Base-by-base conservation (phyloP, 2,888 invertebrate species). In the Halictus quadricinctus region DNA sequence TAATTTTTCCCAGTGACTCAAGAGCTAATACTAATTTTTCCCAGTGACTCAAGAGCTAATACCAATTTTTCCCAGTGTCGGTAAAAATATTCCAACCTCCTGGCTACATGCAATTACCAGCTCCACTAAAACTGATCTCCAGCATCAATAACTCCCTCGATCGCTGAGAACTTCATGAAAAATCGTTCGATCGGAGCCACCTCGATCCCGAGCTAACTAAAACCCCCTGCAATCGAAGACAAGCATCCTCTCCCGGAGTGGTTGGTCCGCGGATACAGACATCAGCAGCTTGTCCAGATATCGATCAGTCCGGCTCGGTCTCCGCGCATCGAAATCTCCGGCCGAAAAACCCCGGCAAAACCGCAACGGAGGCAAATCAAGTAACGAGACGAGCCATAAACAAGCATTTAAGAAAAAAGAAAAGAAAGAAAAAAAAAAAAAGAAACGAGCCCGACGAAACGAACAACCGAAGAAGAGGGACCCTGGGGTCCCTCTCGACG, bases 371-470 rank as follows among this genome's bases (percentile, higher is more conserved):
- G 36, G 54, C 54, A 25, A 58, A 64, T 74, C 72, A 46, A 66
- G 41, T 46, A 73, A 25, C 72, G 50, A 73, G 48, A 73, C 29
- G 50, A 73, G 50, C 72, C 72, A 36, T 73, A 73, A 74, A 75
- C 75, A 58, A 75, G 58, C 75, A n/a, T 58, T 41, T 50, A 29
- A 29, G 29, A 25, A 73, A 72, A 36, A 70, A 4, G 5, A 5
- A 36, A 36, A 36, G 36, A 36, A 36, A 29, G 2, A 29, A 1
- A 29, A 29, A 29, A 5, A 36, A 36, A 36, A 1, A 36, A 36
- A 36, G 36, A 73, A 73, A 50, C n/a, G 72, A 72, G 25, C 12
- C 70, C 7, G 29, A 72, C 46, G 43, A 13, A 64, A 29, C 64
- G 64, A 15, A 54, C n/a, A n/a, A 54, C 54, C 54, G 54, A 54